These are phyloP conservation scores for Protaetia brevitarsis DNA, from an alignment of 1,140 invertebrate species.

Conservation along the genomic window DNA sequence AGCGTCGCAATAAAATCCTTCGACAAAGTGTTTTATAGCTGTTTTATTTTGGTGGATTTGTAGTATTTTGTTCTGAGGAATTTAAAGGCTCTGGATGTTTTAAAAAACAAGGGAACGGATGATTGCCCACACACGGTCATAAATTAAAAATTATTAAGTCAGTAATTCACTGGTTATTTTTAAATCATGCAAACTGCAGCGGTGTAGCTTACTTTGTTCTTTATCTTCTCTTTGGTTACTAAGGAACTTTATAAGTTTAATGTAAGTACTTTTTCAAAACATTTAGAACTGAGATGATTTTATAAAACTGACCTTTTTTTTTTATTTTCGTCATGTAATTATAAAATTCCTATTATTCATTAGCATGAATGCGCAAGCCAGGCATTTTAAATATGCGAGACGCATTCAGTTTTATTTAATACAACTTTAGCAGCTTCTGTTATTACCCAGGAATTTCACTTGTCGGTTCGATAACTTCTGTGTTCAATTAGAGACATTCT, in stretches of 20 bases:
- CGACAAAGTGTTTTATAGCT: slow-evolving; percentile 5
- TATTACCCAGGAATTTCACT: neutral
- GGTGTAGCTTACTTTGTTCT: neutral
- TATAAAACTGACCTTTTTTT: no score
- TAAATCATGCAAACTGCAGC: neutral
- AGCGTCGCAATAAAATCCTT: neutral
- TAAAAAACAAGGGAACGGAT: neutral
- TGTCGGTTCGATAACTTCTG: neutral
- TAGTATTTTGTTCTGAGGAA: slow-evolving; percentile 7
- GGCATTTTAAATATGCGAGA: neutral
- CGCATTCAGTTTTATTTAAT: neutral
- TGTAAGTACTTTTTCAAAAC: no score
- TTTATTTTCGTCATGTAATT: no score
- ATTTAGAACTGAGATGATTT: no score
- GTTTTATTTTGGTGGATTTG: slow-evolving; percentile 11
- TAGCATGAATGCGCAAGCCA: neutral
- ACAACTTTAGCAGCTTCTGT: neutral
- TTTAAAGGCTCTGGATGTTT: neutral
- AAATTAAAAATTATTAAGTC: slow-evolving; percentile 16
- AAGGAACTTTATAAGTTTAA: no score
- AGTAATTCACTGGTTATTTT: neutral
- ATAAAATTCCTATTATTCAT: no score
- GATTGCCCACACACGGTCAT: neutral
- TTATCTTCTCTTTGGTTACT: neutral
- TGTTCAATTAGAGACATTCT: neutral